Percentiles rank a stretch among this genome's conserved stretches.
phyloP scores from a whole-genome alignment of 2,113 vertebrate genomes.

The Tragelaphus scriptus region DNA sequence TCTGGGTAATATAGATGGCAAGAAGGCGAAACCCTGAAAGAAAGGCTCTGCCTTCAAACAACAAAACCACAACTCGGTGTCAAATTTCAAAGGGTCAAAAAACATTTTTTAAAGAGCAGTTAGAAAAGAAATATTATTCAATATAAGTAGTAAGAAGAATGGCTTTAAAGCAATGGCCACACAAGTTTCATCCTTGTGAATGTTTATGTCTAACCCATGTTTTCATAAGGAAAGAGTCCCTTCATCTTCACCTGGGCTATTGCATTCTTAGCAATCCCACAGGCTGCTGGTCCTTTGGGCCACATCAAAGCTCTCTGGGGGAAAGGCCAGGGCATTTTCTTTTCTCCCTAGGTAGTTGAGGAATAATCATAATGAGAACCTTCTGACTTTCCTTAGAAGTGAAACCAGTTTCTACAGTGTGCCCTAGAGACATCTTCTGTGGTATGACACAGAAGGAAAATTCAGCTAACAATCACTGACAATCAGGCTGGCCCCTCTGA shows the following conservation, averaged over 20 bases:
- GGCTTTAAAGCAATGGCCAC: not conserved
- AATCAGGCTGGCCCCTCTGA: not conserved
- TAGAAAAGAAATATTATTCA: not conserved
- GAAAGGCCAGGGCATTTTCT: not conserved
- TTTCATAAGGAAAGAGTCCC: not conserved
- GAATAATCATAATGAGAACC: slow-evolving; percentile 61
- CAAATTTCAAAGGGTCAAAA: not conserved
- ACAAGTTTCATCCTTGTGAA: not conserved
- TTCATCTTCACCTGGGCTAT: not conserved
- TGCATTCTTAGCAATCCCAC: not conserved
- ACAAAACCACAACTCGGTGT: not conserved
- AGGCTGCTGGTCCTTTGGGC: not conserved
- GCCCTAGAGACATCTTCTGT: slow-evolving; percentile 11
- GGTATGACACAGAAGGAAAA: not conserved
- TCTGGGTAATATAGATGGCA: not conserved
- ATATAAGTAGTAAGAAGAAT: not conserved
- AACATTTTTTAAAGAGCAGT: not conserved
- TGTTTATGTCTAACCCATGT: rapidly evolving
- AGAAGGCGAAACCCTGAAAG: not conserved
- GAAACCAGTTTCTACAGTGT: slow-evolving; percentile 19
- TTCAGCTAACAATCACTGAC: not conserved
- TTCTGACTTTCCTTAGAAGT: slow-evolving; percentile 50
- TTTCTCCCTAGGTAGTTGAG: slow-evolving; percentile 26
- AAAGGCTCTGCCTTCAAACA: not conserved
- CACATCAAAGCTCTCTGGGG: not conserved